Percentiles rank a stretch among this genome's conserved stretches.
phyloP scores from a whole-genome alignment of 2,888 invertebrate species.

The Sericinus montela region DNA sequence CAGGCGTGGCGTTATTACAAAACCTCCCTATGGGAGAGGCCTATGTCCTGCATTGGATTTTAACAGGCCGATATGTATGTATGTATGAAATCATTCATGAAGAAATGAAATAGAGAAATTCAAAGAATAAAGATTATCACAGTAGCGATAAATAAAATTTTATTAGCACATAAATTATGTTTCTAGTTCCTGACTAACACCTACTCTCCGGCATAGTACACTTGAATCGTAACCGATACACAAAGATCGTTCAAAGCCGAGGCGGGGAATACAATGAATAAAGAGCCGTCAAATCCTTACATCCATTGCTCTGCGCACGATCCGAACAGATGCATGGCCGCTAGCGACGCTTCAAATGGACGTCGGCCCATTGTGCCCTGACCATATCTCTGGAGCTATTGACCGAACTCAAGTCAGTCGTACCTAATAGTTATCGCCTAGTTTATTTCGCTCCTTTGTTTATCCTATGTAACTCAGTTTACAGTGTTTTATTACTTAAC shows the following conservation, averaged over 20 bases:
- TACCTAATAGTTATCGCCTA: slow-evolving; percentile 11
- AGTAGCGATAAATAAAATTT: background rate
- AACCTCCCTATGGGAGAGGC: too few relatives aligned
- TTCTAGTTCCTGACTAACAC: slow-evolving; percentile 6
- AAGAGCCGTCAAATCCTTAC: slow-evolving; percentile 65
- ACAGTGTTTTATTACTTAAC: background rate
- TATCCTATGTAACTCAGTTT: slow-evolving; percentile 22
- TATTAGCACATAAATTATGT: slow-evolving; percentile 8
- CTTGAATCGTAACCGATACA: slow-evolving; percentile 23
- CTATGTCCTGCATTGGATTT: too few relatives aligned
- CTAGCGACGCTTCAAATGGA: slow-evolving; percentile 22
- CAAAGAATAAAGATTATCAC: too few relatives aligned
- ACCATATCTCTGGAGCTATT: slow-evolving; percentile 46
- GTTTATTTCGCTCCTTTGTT: slow-evolving; percentile 7
- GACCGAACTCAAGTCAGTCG: slow-evolving; percentile 32
- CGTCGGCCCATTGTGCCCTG: slow-evolving; percentile 27
- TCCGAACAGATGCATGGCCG: slow-evolving; percentile 63
- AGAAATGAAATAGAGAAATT: too few relatives aligned
- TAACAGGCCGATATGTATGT: too few relatives aligned
- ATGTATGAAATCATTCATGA: too few relatives aligned
- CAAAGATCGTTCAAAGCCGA: slow-evolving; percentile 58
- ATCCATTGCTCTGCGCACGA: slow-evolving; percentile 65
- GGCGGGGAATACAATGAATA: slow-evolving; percentile 47
- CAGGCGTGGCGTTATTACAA: too few relatives aligned
- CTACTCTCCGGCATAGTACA: slow-evolving; percentile 10